A percentile compares a stretch with the other conserved stretches of the same genome.
These are phyloP conservation scores for Toxostoma redivivum DNA, from an alignment of 2,113 vertebrate species.

Conservation along the genomic window DNA sequence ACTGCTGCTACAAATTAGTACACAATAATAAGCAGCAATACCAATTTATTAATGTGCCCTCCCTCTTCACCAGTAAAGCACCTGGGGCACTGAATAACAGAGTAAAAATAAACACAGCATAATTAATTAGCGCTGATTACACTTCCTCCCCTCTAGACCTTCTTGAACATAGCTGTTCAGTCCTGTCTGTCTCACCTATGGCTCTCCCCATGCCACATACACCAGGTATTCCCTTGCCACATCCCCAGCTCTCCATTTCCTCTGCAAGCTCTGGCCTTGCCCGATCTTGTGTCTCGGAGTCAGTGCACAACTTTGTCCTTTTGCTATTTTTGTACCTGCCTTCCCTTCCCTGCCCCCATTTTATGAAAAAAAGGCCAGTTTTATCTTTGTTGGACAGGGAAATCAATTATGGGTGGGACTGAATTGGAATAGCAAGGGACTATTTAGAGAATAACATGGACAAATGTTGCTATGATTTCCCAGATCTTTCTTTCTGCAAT, in stretches of 20 bases:
- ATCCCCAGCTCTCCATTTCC: background rate
- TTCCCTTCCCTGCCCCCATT: background rate
- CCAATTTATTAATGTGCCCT: constrained; percentile 49
- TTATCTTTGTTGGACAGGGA: background rate
- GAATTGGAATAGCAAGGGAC: background rate
- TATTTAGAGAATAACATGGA: background rate
- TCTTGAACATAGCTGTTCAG: background rate
- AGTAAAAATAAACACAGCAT: constrained; percentile 47
- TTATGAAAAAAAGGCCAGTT: background rate
- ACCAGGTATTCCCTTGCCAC: background rate
- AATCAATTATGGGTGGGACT: background rate
- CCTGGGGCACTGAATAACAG: constrained; percentile 44
- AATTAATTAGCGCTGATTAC: constrained; percentile 52
- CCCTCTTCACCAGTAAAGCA: constrained; percentile 50
- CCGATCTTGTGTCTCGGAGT: rapidly evolving
- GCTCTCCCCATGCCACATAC: background rate
- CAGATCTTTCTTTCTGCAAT: background rate
- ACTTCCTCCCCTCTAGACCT: background rate
- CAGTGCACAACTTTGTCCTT: background rate
- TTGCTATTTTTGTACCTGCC: background rate
- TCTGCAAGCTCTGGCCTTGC: background rate
- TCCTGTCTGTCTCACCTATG: background rate
- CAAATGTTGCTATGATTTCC: background rate
- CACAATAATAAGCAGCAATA: constrained; percentile 55
- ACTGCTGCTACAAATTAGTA: constrained; percentile 60